phyloP scores from a whole-genome alignment of 2,113 vertebrate genomes.

The Eleginops maclovinus region DNA sequence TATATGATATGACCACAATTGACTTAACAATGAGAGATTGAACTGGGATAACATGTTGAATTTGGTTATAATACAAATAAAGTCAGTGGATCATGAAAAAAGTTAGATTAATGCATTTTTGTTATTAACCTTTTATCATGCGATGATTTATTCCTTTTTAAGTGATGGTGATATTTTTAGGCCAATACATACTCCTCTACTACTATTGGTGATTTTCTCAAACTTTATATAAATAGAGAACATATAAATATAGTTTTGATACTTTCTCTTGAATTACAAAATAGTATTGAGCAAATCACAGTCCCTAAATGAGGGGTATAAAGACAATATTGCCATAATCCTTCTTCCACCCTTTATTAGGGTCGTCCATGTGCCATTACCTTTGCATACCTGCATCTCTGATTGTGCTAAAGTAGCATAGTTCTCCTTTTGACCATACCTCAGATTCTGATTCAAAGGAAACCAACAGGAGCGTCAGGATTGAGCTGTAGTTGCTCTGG shows the following conservation, averaged over 20 bases:
- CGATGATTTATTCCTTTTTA: neutral
- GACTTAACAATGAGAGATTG: neutral
- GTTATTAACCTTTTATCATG: neutral
- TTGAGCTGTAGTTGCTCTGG: constrained; percentile 15
- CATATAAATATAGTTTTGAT: neutral
- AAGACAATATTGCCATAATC: constrained; percentile 1
- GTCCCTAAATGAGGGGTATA: neutral
- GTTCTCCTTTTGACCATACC: neutral
- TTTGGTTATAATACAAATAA: neutral
- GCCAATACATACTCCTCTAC: neutral
- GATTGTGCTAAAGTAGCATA: neutral
- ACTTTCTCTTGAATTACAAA: neutral
- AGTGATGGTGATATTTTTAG: neutral
- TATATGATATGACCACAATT: too few relatives aligned
- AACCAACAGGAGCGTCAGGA: constrained; percentile 5
- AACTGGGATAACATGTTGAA: neutral
- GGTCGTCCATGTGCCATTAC: neutral
- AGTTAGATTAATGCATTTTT: neutral
- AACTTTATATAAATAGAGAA: neutral
- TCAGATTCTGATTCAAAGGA: constrained; percentile 4
- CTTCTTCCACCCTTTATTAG: constrained; percentile 3
- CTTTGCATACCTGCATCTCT: neutral
- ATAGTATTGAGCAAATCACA: neutral
- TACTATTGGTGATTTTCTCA: neutral
- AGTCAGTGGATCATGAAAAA: neutral